Conservation (phyloP, 2,797 vertebrate species). For the Myotis pilosus region DNA sequence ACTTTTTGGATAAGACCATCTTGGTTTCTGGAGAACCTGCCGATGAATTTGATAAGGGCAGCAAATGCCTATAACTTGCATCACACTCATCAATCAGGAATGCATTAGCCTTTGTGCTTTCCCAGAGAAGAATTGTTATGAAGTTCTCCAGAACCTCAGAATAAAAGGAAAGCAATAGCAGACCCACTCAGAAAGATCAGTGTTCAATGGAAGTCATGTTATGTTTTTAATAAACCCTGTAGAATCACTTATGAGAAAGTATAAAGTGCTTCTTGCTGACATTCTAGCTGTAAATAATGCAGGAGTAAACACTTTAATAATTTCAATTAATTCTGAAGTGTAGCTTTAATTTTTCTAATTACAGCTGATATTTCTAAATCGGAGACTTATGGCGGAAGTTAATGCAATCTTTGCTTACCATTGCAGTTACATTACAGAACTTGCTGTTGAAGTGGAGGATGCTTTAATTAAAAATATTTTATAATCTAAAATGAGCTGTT, state of each 20-base stretch:
- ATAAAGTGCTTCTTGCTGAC: slow-evolving; percentile 26
- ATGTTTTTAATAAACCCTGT: neutral
- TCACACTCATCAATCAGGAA: slow-evolving; percentile 7
- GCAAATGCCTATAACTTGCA: neutral
- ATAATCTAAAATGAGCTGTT: slow-evolving; percentile 41
- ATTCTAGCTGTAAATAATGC: slow-evolving; percentile 46
- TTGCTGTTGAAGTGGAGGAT: slow-evolving; percentile 33
- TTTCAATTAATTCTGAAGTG: slow-evolving; percentile 68
- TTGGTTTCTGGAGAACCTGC: neutral
- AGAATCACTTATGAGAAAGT: slow-evolving; percentile 40
- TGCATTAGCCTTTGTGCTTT: neutral
- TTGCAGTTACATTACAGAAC: slow-evolving; percentile 43
- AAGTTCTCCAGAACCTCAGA: slow-evolving; percentile 2
- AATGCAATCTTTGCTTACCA: slow-evolving; percentile 63
- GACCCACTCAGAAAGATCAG: neutral
- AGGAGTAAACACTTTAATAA: slow-evolving; percentile 59
- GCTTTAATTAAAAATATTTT: slow-evolving; percentile 67
- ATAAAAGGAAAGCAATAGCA: neutral
- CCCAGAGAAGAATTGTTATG: neutral
- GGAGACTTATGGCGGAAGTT: slow-evolving; percentile 38
- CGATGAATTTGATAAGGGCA: neutral
- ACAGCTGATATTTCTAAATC: slow-evolving; percentile 47
- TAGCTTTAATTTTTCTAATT: slow-evolving; percentile 69
- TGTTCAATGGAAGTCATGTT: neutral
- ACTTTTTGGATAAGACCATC: neutral